phyloP scores from a whole-genome alignment of 2,797 vertebrate genomes.

The Ibycter americanus region DNA sequence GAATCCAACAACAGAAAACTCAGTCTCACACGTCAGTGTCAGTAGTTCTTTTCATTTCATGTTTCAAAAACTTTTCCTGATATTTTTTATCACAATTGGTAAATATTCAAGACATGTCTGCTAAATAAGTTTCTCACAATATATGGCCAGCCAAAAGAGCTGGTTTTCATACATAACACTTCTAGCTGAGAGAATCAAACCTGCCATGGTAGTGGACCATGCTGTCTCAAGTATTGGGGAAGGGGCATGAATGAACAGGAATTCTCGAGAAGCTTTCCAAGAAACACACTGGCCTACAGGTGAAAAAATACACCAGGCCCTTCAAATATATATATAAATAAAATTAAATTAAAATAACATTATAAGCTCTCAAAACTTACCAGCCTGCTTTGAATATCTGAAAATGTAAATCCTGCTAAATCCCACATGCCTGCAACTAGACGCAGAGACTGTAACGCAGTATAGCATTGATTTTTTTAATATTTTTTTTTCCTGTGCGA shows the following conservation, averaged over 20 bases:
- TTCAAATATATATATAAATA: not conserved
- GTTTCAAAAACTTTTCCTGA: not conserved
- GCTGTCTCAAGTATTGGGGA: not conserved
- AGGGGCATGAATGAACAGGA: not conserved
- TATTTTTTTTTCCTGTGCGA: not conserved
- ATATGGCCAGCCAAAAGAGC: not conserved
- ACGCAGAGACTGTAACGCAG: not conserved
- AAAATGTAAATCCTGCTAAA: not conserved
- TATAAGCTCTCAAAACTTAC: not conserved
- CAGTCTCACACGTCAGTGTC: not conserved
- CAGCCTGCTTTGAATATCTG: not conserved
- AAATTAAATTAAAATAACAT: not conserved
- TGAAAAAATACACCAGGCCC: not conserved
- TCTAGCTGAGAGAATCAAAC: not conserved
- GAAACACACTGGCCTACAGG: not conserved
- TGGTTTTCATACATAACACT: not conserved
- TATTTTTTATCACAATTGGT: not conserved
- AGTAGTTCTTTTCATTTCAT: not conserved
- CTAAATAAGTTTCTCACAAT: not conserved
- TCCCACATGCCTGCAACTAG: not conserved
- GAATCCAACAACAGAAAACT: not conserved
- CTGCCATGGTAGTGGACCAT: not conserved
- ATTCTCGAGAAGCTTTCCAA: not conserved
- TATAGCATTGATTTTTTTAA: not conserved
- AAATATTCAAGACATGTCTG: not conserved